A percentile compares a stretch with the other conserved stretches of the same genome.
phyloP scores from a whole-genome alignment of 2,888 invertebrate genomes.

The Endomychus coccineus region DNA sequence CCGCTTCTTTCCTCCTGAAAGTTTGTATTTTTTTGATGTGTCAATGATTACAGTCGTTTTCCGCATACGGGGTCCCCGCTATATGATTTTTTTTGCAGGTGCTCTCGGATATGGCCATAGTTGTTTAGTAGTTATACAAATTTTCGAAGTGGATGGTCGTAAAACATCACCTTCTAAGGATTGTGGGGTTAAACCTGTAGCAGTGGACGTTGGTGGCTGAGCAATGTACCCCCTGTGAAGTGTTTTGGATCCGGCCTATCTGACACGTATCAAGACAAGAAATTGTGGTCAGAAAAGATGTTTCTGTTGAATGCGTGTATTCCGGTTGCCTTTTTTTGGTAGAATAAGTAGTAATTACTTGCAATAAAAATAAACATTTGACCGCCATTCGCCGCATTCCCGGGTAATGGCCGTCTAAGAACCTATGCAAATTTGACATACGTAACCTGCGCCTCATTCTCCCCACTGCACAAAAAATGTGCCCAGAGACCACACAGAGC shows the following conservation, averaged over 20 bases:
- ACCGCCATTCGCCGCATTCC: no score
- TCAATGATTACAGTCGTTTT: no score
- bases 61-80: background rate
- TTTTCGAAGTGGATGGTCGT: background rate
- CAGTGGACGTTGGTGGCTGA: background rate
- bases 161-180: background rate
- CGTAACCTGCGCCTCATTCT: no score
- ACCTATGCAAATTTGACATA: no score
- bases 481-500: no score
- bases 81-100: background rate
- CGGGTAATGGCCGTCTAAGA: no score
- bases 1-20: background rate
- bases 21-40: background rate
- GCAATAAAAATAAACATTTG: no score
- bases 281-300: conserved; percentile 2
- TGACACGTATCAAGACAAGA: conserved; percentile 2
- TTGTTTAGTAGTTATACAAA: background rate
- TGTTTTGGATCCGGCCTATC: background rate
- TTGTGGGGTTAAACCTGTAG: background rate
- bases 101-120: background rate
- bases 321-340: background rate
- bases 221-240: background rate
- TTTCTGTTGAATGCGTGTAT: conserved; percentile 2
- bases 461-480: no score
- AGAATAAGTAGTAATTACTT: no score